A percentile compares a stretch with the other conserved stretches of the same genome.
Evolutionary conservation across 2,888 invertebrate species (phyloP).

Genomic region (Aphodius granarius): DNA sequence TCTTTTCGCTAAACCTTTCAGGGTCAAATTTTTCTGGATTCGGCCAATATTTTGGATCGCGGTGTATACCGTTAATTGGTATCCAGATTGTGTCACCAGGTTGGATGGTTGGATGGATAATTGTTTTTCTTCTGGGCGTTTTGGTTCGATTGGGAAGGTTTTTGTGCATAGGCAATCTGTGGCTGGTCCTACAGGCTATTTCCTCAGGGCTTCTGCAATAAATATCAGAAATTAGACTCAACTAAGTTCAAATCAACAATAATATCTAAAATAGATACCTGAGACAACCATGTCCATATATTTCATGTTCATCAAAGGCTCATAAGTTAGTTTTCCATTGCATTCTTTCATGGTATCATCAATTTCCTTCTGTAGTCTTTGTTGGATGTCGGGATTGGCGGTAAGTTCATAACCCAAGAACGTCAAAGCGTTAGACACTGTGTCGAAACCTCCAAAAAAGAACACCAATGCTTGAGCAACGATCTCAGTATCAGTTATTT

Average conservation of each 20-base stretch:
- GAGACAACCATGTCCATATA: slow-evolving; percentile 64
- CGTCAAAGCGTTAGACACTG: slow-evolving; percentile 54
- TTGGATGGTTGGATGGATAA: slow-evolving; percentile 29
- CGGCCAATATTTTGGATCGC: slow-evolving; percentile 41
- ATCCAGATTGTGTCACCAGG: slow-evolving; percentile 34
- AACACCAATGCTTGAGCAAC: slow-evolving; percentile 60
- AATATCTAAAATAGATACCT: slow-evolving; percentile 15
- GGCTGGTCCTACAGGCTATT: slow-evolving; percentile 39
- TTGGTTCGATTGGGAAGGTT: slow-evolving; percentile 37
- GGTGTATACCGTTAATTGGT: slow-evolving; percentile 41
- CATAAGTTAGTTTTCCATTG: slow-evolving; percentile 54
- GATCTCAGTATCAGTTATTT: slow-evolving; percentile 53
- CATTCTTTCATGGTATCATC: slow-evolving; percentile 42
- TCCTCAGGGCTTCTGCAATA: slow-evolving; percentile 38
- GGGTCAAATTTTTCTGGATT: slow-evolving; percentile 46
- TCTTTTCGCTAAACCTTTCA: slow-evolving; percentile 56
- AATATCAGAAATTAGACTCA: neutral
- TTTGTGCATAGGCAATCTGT: slow-evolving; percentile 38
- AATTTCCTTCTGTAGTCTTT: slow-evolving; percentile 59
- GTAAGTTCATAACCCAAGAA: slow-evolving; percentile 63
- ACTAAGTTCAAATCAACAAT: slow-evolving; percentile 47
- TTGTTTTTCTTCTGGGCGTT: slow-evolving; percentile 28
- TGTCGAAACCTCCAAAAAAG: slow-evolving; percentile 59
- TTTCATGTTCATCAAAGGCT: slow-evolving; percentile 56
- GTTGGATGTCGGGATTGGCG: slow-evolving; percentile 61